These are phyloP conservation scores for Cataglyphis livida DNA, from an alignment of 2,888 invertebrate species.

Conservation along the genomic window DNA sequence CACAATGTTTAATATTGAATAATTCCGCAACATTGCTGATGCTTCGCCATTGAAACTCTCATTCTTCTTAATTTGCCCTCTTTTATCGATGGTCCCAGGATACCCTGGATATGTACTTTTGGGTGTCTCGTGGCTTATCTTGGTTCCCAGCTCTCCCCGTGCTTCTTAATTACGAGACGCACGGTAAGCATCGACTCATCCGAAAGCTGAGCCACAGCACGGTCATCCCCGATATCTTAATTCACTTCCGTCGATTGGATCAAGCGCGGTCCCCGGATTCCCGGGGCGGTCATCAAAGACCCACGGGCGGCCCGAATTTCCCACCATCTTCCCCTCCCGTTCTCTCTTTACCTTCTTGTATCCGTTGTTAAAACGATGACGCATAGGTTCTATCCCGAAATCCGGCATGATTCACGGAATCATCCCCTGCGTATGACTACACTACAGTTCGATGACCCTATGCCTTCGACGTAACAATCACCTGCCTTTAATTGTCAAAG, in stretches of 20 bases:
- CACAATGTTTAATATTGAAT: neutral
- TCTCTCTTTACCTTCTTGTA: neutral
- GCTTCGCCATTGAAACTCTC: neutral
- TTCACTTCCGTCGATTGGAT: conserved; percentile 64
- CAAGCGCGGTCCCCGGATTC: conserved; percentile 52
- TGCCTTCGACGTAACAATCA: neutral
- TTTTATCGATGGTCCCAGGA: conserved; percentile 9
- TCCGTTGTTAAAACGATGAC: conserved; percentile 67
- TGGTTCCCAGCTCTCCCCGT: conserved; percentile 26
- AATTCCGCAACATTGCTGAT: neutral
- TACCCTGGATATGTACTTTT: conserved; percentile 10
- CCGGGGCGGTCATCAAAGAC: conserved; percentile 53
- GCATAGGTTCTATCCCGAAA: conserved; percentile 57
- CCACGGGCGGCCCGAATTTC: conserved; percentile 29
- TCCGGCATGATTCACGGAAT: conserved; percentile 64
- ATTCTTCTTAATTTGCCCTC: conserved; percentile 27
- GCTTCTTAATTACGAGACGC: conserved; percentile 61
- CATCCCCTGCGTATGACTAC: conserved; percentile 47
- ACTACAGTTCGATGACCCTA: conserved; percentile 12
- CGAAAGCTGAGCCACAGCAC: conserved; percentile 46
- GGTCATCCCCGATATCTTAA: conserved; percentile 57
- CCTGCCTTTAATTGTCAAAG: conserved; percentile 8
- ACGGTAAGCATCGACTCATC: conserved; percentile 56
- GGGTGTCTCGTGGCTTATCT: conserved; percentile 13
- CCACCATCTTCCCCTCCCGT: neutral